Evolutionary conservation across 2,113 vertebrate genomes (phyloP), one percentile per base, ranked within the genome.

Genomic region (Ciconia maguari): DNA sequence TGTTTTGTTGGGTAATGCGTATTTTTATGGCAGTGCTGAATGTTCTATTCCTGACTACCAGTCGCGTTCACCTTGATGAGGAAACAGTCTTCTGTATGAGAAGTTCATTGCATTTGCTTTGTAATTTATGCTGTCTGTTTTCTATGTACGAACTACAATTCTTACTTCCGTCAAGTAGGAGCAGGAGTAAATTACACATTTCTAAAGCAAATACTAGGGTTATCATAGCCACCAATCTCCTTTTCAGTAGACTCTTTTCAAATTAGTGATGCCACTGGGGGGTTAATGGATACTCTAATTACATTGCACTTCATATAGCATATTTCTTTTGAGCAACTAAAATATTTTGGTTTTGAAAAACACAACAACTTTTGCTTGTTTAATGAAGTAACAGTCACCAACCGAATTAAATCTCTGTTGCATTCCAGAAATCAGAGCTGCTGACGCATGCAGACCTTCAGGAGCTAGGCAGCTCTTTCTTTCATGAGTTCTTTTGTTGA

Each of bases 211-310:
- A 22, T 58, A n/a, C n/a, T 42, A 77, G 11, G 27, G 5, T 52
- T 71, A 90, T 75, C 69, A 30, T 72, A 91, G 34, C 38, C 42
- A 78, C 13, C 22, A 38, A 19, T 62, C 80, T 86, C 19, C 57
- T 84, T 92, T 84, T 64, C 58, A 54, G 57, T 57, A 34, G 48
- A 46, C 92, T 78, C 13, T 78, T 94, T 96, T 96, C 78, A 83
- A 85, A 75, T 82, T 72, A 85, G 87, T 75, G 74, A 76, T 68
- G 55, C 41, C 44, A 34, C 71, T 79, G 10, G 17, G 20, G 21
- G 29, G 61, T 82, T 91, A 91, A 84, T 88, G 69, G 64, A 76
- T 94, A 76, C 21, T 77, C 36, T 85, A 68, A 58, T 58, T 88
- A 62, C 15, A 26, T 75, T 62, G 46, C 51, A 78, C 21, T 84